Base-by-base conservation (phyloP, 2,888 invertebrate species). In the Agrotis ipsilon region DNA sequence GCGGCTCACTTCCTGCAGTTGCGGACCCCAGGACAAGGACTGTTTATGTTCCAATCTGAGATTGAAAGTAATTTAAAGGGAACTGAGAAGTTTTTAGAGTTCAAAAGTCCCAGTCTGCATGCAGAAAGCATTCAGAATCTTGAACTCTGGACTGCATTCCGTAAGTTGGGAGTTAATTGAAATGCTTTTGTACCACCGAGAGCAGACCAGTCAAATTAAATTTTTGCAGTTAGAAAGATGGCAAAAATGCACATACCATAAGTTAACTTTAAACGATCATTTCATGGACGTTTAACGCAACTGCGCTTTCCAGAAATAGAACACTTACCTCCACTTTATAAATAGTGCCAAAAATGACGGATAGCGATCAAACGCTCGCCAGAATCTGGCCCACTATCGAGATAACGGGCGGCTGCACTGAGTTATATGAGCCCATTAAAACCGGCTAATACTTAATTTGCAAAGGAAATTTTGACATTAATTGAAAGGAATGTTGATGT, bases 261-360 rank as follows among this genome's bases (percentile, higher is more conserved):
- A n/a, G 45, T 52, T 48, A 57, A 19, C 3, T 62, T 32, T 32
- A 63, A 49, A 21, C 49, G 24, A 46, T 19, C 3, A 62, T 68
- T 72, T 39, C 51, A 65, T 52, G 48, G 52, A 59, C 54, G 54
- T 78, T 71, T 69, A n/a, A 70, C 60, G 71, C 75, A 72, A 66
- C 60, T 72, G 71, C 75, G 67, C 68, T 69, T 58, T 62, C 73
- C 80, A 57, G 57, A 78, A 82, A 82, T 86, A 84, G 78, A 77
- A 18, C 75, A 75, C 80, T 84, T 78, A 60, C 73, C 69, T 73
- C 71, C 67, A 79, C 72, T 77, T 64, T 86, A 84, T 81, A 75
- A 82, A 86, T 86, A 84, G 80, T 68, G 9, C 49, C 63, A 64
- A 81, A 86, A 77, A 83, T 85, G 72, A 86, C 70, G 79, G 68